Evolutionary conservation across 1,140 invertebrate species (phyloP), one percentile per base, ranked within the genome.

Genomic region (Drosophila lini): DNA sequence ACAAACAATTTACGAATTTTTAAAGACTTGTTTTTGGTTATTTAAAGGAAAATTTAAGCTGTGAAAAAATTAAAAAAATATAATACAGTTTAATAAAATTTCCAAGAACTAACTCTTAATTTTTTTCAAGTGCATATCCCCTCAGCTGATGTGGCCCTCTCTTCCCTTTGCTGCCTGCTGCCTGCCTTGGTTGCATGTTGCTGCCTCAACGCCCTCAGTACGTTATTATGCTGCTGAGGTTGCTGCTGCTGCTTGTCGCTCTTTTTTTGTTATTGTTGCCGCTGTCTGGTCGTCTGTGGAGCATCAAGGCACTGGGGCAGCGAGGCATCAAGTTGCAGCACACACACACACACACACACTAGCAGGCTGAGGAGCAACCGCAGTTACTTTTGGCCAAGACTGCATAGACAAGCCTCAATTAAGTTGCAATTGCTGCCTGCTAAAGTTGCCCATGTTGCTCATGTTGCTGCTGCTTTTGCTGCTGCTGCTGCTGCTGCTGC

Each of bases 291-390:
- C 84, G 84, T 89, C 84, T 88, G 84, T 88, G 84, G 84, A 88
- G 84, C 84, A 88, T 89, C 84, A 89, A 88, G 84, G 84, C 84
- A 88, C 84, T 88, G 84, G 84, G 84, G 84, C 84, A 88, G 84
- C 84, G 84, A 88, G 84, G 80, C 84, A 89, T 83, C 80, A 85
- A 85, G 81, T 85, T 81, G 79, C 78, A 86, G 53, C 63, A 77
- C 36, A 53, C 13, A 53, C 50, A 52, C 36, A 58, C 4, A 41
- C 44, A 56, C 4, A 41, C 44, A 56, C 40, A 25, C 41, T 10
- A 56, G 1, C 25, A 44, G 60, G 15, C 32, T 19, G 36, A 71
- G 42, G 70, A 79, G 80, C 77, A 88, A 89, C 84, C 77, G 78
- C 84, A 89, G 80, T 85, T 90, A 90, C 80, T 84, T 83, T 82